Base-by-base conservation (phyloP, 2,797 vertebrate genomes). In the Gallinago solitaria region DNA sequence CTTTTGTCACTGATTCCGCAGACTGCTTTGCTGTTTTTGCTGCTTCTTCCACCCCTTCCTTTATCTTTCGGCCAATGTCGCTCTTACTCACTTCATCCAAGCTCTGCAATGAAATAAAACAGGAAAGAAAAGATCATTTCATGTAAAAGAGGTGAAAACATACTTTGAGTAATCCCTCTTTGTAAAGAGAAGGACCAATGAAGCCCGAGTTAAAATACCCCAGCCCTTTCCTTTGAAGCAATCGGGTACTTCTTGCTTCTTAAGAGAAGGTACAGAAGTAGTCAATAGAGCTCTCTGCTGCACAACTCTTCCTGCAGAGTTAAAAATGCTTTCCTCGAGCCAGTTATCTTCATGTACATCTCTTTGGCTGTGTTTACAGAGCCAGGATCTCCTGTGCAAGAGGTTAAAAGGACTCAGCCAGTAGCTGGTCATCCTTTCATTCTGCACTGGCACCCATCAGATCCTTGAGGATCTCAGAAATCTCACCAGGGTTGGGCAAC, bases 11-110 rank as follows among this genome's bases (percentile, higher is more conserved):
- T 0, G 97, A 98, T 92, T 99, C 99, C 0, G 99, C 99, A 0
- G 99, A 99, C 9, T 98, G 99, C 83, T 99, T 99, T 4, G 99
- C 99, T 0, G 99, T 98, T 97, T 99, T 99, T 43, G 99, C 98
- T 0, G 99, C 99, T 95, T 99, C 99, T 54, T 99, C 99, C 97
- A 99, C 97, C 0, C 99, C 99, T 63, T 99, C 99, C 90, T 98
- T 99, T 85, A 99, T 98, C 97, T 99, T 99, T 90, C 99, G 99
- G 16, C 99, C 99, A 25, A 99, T 96, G 48, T 99, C 99, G 1
- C 99, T 98, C 63, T 97, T 99, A 71, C 98, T 98, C 54, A 99
- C 99, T 96, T 99, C 99, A 12, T 99, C 99, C 17, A 99, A 80
- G 28, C 99, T 98, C 99, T 99, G 98, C 69, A 60, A 92, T 14